These are phyloP conservation scores for Perccottus glenii DNA, from an alignment of 2,113 vertebrate genomes.

Conservation along the genomic window DNA sequence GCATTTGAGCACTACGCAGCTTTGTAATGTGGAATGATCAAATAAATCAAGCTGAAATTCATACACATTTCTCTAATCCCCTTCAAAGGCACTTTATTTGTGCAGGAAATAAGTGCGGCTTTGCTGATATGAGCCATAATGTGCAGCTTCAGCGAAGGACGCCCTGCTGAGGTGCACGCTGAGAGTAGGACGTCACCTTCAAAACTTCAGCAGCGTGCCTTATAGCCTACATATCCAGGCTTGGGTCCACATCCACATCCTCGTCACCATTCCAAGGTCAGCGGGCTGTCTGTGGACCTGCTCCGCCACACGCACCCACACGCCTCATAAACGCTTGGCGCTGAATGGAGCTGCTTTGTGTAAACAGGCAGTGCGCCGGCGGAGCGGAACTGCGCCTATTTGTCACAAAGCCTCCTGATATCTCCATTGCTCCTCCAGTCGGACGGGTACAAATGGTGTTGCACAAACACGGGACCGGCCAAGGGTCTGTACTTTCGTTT, in stretches of 20 bases:
- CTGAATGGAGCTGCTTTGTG: conserved; percentile 88
- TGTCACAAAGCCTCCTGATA: conserved; percentile 91
- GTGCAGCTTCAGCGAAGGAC: conserved; percentile 51
- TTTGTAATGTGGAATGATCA: conserved; percentile 98
- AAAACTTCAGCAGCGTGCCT: conserved; percentile 46
- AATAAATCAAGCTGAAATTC: conserved; percentile 98
- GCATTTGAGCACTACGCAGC: conserved; percentile 96
- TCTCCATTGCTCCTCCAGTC: conserved; percentile 88
- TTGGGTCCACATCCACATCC: conserved; percentile 23
- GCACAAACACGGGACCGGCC: not conserved
- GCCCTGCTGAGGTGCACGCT: conserved; percentile 33
- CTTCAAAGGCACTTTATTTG: conserved; percentile 92
- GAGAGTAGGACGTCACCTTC: conserved; percentile 61
- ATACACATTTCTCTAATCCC: conserved; percentile 96
- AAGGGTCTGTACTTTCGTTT: no score
- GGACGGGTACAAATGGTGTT: conserved; percentile 34
- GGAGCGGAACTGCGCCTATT: conserved; percentile 93
- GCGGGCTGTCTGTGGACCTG: conserved; percentile 25
- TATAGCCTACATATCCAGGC: conserved; percentile 3
- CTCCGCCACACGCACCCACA: conserved; percentile 44
- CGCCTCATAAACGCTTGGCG: conserved; percentile 62
- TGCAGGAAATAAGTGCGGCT: conserved; percentile 83
- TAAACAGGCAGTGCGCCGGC: conserved; percentile 92
- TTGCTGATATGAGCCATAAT: conserved; percentile 78
- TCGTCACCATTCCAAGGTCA: conserved; percentile 79